Percentiles rank a stretch among this genome's conserved stretches.
phyloP scores from a whole-genome alignment of 2,888 invertebrate genomes.

The Papilio demoleus region DNA sequence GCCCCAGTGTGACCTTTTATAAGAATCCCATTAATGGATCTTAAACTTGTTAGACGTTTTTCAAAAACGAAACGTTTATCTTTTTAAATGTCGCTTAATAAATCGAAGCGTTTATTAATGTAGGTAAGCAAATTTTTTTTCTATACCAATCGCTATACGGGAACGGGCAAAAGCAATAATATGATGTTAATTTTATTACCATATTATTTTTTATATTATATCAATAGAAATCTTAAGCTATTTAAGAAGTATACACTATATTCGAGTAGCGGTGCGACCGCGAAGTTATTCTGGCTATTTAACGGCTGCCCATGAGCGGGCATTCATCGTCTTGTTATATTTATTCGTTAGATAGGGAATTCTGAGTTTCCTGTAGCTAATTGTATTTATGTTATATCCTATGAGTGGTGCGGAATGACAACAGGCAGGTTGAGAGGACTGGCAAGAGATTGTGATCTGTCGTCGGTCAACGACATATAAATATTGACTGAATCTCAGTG shows the following conservation, averaged over 20 bases:
- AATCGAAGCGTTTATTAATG: conserved; percentile 74
- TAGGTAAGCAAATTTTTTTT: conserved; percentile 80
- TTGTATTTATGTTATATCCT: conserved; percentile 82
- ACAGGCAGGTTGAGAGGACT: conserved; percentile 75
- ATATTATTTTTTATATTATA: conserved; percentile 83
- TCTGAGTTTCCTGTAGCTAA: conserved; percentile 82
- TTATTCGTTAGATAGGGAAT: conserved; percentile 83
- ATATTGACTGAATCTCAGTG: conserved; percentile 84
- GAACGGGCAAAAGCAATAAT: conserved; percentile 84
- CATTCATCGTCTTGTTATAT: conserved; percentile 78
- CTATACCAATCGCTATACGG: conserved; percentile 84
- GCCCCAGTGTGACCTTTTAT: conserved; percentile 78
- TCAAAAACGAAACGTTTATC: conserved; percentile 24
- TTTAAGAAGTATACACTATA: conserved; percentile 73
- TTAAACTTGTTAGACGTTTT: conserved; percentile 29
- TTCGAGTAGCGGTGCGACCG: conserved; percentile 81
- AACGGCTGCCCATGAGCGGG: conserved; percentile 67
- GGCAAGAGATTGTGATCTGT: conserved; percentile 84
- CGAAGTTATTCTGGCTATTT: conserved; percentile 79
- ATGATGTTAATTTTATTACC: conserved; percentile 84
- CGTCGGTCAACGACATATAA: conserved; percentile 84
- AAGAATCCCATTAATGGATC: conserved; percentile 64
- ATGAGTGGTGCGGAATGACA: conserved; percentile 78
- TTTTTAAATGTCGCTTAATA: conserved; percentile 64
- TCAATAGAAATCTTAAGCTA: conserved; percentile 78